Percentiles rank a stretch among this genome's conserved stretches.
phyloP scores from a whole-genome alignment of 2,113 vertebrate species.

The Macquaria australasica region DNA sequence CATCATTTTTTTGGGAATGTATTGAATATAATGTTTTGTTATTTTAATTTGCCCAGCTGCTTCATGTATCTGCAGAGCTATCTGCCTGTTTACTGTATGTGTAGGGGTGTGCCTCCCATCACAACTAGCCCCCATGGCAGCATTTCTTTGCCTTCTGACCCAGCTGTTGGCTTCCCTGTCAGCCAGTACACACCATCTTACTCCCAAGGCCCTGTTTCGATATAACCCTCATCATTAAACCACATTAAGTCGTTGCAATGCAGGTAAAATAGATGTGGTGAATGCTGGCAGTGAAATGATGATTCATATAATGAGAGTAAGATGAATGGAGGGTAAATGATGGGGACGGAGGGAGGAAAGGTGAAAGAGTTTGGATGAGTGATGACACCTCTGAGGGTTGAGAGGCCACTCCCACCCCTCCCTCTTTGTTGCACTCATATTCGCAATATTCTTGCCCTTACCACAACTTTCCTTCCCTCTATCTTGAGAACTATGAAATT shows the following conservation, averaged over 20 bases:
- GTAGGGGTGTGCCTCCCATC: slow-evolving; percentile 10
- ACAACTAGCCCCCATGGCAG: slow-evolving; percentile 28
- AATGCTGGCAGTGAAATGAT: slow-evolving; percentile 27
- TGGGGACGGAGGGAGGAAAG: slow-evolving; percentile 13
- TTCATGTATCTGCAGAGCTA: slow-evolving; percentile 4
- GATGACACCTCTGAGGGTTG: slow-evolving; percentile 35
- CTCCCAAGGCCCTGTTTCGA: slow-evolving; percentile 32
- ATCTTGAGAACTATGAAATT: not conserved
- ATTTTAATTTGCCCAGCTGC: slow-evolving; percentile 30
- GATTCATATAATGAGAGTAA: slow-evolving; percentile 40
- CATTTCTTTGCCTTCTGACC: slow-evolving; percentile 59
- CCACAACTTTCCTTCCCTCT: not conserved
- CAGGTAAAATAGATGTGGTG: slow-evolving; percentile 17
- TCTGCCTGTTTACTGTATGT: slow-evolving; percentile 15
- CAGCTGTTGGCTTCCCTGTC: slow-evolving; percentile 26
- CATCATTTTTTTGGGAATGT: slow-evolving; percentile 17
- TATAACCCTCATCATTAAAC: slow-evolving; percentile 40
- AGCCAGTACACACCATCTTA: slow-evolving; percentile 37
- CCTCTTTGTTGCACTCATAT: not conserved
- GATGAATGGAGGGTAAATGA: slow-evolving; percentile 46
- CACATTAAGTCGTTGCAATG: slow-evolving; percentile 45
- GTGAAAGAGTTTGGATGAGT: slow-evolving; percentile 35
- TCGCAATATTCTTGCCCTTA: slow-evolving; percentile 18
- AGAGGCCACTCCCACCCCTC: not conserved
- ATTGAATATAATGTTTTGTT: slow-evolving; percentile 3